Percentiles rank a stretch among this genome's conserved stretches.
Evolutionary conservation across 2,797 vertebrate genomes (phyloP).

Genomic region (Amblyraja radiata): DNA sequence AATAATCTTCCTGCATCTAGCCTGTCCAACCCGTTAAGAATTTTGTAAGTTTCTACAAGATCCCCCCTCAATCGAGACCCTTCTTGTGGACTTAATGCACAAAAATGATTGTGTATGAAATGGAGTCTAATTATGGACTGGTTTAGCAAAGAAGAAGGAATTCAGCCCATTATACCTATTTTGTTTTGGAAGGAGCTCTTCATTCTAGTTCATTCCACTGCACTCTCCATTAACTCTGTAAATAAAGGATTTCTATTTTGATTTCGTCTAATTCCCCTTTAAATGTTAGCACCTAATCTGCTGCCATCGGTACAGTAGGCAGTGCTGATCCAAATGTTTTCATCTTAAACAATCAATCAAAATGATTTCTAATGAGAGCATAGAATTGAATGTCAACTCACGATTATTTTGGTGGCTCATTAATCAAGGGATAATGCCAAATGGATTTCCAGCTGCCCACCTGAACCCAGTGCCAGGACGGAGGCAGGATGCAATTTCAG

Average conservation of each 20-base stretch:
- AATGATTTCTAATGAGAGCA: not conserved
- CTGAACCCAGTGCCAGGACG: not conserved
- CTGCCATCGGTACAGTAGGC: not conserved
- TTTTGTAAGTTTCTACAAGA: too few relatives aligned
- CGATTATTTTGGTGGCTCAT: not conserved
- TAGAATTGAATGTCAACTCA: not conserved
- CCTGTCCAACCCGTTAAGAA: too few relatives aligned
- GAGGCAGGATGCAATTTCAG: not conserved
- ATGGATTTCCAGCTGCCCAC: not conserved
- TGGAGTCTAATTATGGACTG: not conserved
- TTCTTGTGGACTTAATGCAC: not conserved
- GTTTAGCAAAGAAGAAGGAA: not conserved
- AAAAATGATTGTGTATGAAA: not conserved
- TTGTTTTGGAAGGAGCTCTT: not conserved
- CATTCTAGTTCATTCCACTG: constrained; percentile 42
- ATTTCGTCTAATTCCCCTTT: not conserved
- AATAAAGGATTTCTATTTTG: too few relatives aligned
- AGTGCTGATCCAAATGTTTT: not conserved
- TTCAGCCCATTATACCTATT: not conserved
- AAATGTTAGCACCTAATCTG: not conserved
- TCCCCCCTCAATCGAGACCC: too few relatives aligned
- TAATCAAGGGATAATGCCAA: not conserved
- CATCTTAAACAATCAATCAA: not conserved
- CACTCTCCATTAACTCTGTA: not conserved
- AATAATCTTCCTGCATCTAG: too few relatives aligned